Conservation (phyloP, 2,888 invertebrate genomes). For the Lasioglossum leucozonium region DNA sequence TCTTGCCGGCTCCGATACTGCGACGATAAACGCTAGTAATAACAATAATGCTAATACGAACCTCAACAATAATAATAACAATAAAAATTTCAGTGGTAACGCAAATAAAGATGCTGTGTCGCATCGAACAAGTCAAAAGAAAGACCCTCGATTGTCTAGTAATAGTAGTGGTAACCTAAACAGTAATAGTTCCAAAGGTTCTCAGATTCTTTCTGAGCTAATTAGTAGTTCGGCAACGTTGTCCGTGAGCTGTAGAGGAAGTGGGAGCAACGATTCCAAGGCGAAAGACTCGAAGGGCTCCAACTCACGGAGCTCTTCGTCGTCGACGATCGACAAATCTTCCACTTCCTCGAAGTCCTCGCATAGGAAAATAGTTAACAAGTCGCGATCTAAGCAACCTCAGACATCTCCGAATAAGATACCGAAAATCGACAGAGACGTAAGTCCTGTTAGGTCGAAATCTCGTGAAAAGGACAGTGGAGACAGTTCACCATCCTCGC, state of each 20-base stretch:
- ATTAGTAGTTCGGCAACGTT: constrained; percentile 68
- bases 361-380: constrained; percentile 82
- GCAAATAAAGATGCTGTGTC: constrained; percentile 82
- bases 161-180: constrained; percentile 80
- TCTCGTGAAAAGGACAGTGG: constrained; percentile 79
- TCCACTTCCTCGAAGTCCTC: constrained; percentile 82
- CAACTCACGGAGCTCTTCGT: constrained; percentile 74
- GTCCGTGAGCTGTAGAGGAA: constrained; percentile 72
- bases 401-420: constrained; percentile 77
- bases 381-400: constrained; percentile 80
- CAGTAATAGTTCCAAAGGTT: constrained; percentile 74
- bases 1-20: constrained; percentile 76
- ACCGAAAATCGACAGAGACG: constrained; percentile 78
- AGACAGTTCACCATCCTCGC: constrained; percentile 74
- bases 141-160: constrained; percentile 82
- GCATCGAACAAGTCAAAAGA: constrained; percentile 83
- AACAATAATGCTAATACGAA: constrained; percentile 80
- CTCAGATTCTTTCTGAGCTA: constrained; percentile 70
- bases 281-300: constrained; percentile 76
- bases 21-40: constrained; percentile 78
- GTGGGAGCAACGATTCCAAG: constrained; percentile 73
- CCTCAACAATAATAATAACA: constrained; percentile 79
- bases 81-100: constrained; percentile 81
- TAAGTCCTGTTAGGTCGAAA: constrained; percentile 80
- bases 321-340: constrained; percentile 81